phyloP scores from a whole-genome alignment of 2,888 invertebrate species.

The Ennomos fuscantarius region DNA sequence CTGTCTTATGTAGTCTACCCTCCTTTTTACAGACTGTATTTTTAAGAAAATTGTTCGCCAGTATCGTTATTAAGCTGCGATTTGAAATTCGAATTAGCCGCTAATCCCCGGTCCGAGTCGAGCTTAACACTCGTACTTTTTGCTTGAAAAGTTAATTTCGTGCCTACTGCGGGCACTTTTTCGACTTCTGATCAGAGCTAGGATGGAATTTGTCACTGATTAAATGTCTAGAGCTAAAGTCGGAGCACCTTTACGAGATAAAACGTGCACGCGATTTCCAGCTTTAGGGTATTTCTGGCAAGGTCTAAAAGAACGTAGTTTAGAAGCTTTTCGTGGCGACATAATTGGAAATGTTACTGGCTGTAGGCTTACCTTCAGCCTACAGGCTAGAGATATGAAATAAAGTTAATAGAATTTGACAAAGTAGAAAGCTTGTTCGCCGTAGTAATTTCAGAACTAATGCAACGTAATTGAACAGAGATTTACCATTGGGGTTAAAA shows the following conservation, averaged over 20 bases:
- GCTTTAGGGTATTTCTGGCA: slow-evolving; percentile 21
- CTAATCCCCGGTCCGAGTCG: slow-evolving; percentile 19
- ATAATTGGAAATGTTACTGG: slow-evolving; percentile 46
- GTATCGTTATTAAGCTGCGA: slow-evolving; percentile 21
- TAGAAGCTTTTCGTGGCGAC: slow-evolving; percentile 23
- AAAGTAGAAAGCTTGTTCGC: slow-evolving; percentile 43
- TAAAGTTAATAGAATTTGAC: slow-evolving; percentile 45
- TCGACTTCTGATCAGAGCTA: slow-evolving; percentile 40
- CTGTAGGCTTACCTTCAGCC: slow-evolving; percentile 32
- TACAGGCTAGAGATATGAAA: slow-evolving; percentile 36
- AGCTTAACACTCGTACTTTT: slow-evolving; percentile 42
- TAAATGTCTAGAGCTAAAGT: slow-evolving; percentile 32
- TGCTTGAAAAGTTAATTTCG: slow-evolving; percentile 37
- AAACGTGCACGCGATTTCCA: slow-evolving; percentile 11
- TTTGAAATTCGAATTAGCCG: slow-evolving; percentile 31
- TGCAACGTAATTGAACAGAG: slow-evolving; percentile 53
- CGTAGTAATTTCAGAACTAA: slow-evolving; percentile 50
- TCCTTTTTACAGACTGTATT: slow-evolving; percentile 37
- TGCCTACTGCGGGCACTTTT: slow-evolving; percentile 54
- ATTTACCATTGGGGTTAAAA: slow-evolving; percentile 37
- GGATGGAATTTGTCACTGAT: slow-evolving; percentile 37
- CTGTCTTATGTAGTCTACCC: slow-evolving; percentile 46
- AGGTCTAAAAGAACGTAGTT: slow-evolving; percentile 19
- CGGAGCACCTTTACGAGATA: slow-evolving; percentile 16
- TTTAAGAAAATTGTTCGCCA: slow-evolving; percentile 20